Percentiles rank a stretch among this genome's conserved stretches.
Evolutionary conservation across 2,888 invertebrate genomes (phyloP).

Genomic region (Dysmachus trigonus): DNA sequence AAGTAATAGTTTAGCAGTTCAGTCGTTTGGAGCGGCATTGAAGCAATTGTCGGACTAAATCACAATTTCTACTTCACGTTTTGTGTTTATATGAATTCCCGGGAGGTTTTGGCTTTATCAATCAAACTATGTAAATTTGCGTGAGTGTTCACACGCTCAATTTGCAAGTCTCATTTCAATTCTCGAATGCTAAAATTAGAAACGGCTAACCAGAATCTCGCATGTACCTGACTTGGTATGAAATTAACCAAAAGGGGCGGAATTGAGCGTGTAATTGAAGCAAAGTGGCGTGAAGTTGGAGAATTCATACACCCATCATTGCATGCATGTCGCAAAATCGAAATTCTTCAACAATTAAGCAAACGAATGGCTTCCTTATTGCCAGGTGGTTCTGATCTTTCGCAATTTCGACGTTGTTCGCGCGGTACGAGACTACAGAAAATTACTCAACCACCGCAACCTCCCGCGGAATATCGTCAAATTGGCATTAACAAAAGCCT

Average conservation of each 20-base stretch:
- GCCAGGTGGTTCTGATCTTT: neutral
- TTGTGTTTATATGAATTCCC: too few species aligned
- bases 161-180: neutral
- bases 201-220: neutral
- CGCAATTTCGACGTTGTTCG: neutral
- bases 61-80: too few species aligned
- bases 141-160: neutral
- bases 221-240: neutral
- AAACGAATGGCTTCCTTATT: neutral
- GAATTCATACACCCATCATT: neutral
- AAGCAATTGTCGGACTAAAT: too few species aligned
- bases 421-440: neutral
- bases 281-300: neutral
- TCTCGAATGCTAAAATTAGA: neutral
- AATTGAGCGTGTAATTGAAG: neutral
- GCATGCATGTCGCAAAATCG: neutral
- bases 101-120: neutral
- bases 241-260: neutral
- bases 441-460: neutral
- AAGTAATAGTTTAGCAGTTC: too few species aligned
- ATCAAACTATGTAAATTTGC: neutral
- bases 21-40: too few species aligned
- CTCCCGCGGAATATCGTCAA: neutral
- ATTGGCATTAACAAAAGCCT: neutral
- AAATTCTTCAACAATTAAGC: neutral